Base-by-base conservation (phyloP, 2,888 invertebrate genomes). In the Drosophila austrosaltans region DNA sequence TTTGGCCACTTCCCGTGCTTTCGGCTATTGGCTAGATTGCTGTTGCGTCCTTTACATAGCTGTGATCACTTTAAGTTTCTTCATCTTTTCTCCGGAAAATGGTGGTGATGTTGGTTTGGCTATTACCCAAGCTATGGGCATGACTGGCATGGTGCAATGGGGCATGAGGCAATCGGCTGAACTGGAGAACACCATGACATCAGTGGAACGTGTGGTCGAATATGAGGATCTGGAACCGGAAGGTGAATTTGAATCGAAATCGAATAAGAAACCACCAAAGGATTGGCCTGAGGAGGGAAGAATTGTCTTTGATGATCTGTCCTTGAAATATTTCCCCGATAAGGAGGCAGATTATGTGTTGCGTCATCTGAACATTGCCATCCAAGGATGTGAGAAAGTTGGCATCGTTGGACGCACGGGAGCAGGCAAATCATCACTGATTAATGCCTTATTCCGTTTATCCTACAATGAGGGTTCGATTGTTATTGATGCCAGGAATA, bases 81-180 rank as follows among this genome's bases (percentile, higher is more conserved):
- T 98, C 64, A 91, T 97, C 0, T 93, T 96, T 61, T 94, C 94
- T 39, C 93, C 93, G 90, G 93, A 94, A 93, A 93, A 94, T 74
- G 96, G 96, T 20, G 96, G 96, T 36, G 95, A 95, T 87, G 96
- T 96, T 3, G 96, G 96, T 30, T 91, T 97, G 65, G 96, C 96
- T 10, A 96, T 97, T 63, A 96, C 96, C 0, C 96, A 96, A 90
- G 95, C 96, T n/a, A 95, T 96, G 92, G 95, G 95, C 0, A 93
- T 97, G 67, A 96, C 96, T 0, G 96, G 96, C 8, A 93, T 93
- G 92, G 92, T 93, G 4, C 93, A 92, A 66, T 98, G 98, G 97
- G 97, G 97, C 30, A 97, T 98, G 95, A 93, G 98, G 8, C 98
- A 98, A 92, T 97, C 97, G 81, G 97, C 98, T 0, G 98, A 98